Evolutionary conservation across 2,888 invertebrate species (phyloP), one percentile per base, ranked within the genome.

Genomic region (Allacma fusca): DNA sequence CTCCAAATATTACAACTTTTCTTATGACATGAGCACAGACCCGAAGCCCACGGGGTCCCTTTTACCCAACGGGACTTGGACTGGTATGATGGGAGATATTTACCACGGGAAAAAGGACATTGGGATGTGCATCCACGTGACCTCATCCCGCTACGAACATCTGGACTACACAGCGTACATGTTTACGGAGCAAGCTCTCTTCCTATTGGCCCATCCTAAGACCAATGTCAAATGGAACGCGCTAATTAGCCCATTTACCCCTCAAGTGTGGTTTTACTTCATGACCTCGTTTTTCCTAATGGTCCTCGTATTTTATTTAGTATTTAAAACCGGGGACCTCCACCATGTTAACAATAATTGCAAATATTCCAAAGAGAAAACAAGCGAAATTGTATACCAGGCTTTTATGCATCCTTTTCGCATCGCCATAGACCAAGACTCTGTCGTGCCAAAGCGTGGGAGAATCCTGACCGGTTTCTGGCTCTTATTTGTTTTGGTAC

Each of bases 111-210:
- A 9, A 5, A 74, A 64, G 26, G 73, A 74, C 24, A 65, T 74
- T 40, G 73, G 73, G n/a, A 74, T 74, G 73, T 74, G 73, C 34
- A 62, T 74, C 40, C 73, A 74, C 24, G 64, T 74, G 26, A 74
- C 28, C 0, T 21, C 13, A 0, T 23, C 40, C n/a, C n/a, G 73
- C 29, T 74, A 64, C 64, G 64, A 64, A 0, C 24, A 64, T n/a
- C 1, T 74, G 64, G 73, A 74, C 43, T 74, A 24, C 43, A 74
- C 73, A 2, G 43, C 64, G 19, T 74, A 64, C 64, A 74, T 74
- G 73, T 43, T 28, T 26, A 74, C 59, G 19, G 73, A 74, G 24
- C 34, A 62, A 9, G 73, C 73, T 9, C 64, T 74, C 16, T 74
- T 74, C 26, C 73, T 74, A 21, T 23, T 74, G 43, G 73, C 73